phyloP scores from a whole-genome alignment of 2,113 vertebrate species.

The Scortum barcoo region DNA sequence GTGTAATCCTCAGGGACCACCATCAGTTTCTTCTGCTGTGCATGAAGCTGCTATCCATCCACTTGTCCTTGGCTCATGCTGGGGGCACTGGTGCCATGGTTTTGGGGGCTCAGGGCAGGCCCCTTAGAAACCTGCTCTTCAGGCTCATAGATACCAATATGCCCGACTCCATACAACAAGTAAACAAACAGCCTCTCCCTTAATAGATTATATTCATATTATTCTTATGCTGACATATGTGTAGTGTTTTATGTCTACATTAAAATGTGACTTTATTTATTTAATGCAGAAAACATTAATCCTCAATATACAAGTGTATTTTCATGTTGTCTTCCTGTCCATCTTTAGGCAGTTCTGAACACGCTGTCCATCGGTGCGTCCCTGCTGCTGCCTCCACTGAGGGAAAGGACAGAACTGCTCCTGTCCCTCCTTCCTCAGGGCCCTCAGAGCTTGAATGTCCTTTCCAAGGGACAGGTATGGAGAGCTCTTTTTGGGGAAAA shows the following conservation, averaged over 20 bases:
- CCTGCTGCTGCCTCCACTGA: constrained; percentile 94
- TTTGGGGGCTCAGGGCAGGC: constrained; percentile 94
- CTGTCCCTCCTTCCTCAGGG: constrained; percentile 98
- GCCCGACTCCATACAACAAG: constrained; percentile 97
- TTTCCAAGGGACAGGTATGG: constrained; percentile 97
- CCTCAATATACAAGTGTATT: neutral
- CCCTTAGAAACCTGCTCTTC: constrained; percentile 95
- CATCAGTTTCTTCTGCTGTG: constrained; percentile 96
- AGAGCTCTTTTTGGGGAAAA: neutral
- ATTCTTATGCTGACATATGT: neutral
- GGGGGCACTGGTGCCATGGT: constrained; percentile 97
- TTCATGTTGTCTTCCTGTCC: constrained; percentile 19
- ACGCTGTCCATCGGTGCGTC: constrained; percentile 97
- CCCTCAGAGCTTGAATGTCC: constrained; percentile 96
- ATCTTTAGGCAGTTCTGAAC: constrained; percentile 92
- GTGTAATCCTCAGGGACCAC: constrained; percentile 88
- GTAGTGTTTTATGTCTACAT: neutral
- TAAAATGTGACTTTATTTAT: neutral
- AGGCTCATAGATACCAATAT: constrained; percentile 97
- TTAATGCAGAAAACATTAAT: neutral
- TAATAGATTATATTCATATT: neutral
- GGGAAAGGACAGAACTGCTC: constrained; percentile 96
- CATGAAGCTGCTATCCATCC: constrained; percentile 96
- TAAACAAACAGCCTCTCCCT: constrained; percentile 59
- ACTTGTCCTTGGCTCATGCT: constrained; percentile 95